phyloP scores from a whole-genome alignment of 2,888 invertebrate genomes.

The Quadroppia sp. region DNA sequence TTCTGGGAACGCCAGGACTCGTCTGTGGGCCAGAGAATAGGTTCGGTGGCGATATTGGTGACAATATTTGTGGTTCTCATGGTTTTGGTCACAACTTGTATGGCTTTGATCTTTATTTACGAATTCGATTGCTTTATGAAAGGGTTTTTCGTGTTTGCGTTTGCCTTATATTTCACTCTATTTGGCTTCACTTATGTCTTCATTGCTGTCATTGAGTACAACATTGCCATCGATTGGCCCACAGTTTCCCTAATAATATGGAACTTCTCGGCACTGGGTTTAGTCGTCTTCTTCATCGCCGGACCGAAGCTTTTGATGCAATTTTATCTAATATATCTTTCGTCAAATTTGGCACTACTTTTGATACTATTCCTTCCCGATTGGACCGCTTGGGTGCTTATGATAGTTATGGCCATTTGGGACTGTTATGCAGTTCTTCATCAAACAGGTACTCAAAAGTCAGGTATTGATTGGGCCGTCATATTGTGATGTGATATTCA shows the following conservation, averaged over 20 bases:
- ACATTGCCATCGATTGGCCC: constrained; percentile 13
- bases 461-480: background rate
- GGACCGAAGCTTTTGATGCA: constrained; percentile 8
- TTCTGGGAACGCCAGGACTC: background rate
- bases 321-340: background rate
- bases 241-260: background rate
- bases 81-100: background rate
- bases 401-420: constrained; percentile 2
- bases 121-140: background rate
- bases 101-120: constrained; percentile 4
- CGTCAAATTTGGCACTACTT: background rate
- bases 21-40: background rate
- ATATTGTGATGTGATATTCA: background rate
- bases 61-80: background rate
- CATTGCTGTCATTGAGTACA: constrained; percentile 1
- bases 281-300: background rate
- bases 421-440: constrained; percentile 26
- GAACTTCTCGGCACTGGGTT: background rate
- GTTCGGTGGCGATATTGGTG: background rate
- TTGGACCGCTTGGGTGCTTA: background rate
- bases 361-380: background rate
- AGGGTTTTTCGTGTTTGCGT: background rate
- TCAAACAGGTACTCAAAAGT: background rate
- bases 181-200: background rate
- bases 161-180: background rate